Conservation (phyloP, 2,888 invertebrate species). For the Norana najaformis region DNA sequence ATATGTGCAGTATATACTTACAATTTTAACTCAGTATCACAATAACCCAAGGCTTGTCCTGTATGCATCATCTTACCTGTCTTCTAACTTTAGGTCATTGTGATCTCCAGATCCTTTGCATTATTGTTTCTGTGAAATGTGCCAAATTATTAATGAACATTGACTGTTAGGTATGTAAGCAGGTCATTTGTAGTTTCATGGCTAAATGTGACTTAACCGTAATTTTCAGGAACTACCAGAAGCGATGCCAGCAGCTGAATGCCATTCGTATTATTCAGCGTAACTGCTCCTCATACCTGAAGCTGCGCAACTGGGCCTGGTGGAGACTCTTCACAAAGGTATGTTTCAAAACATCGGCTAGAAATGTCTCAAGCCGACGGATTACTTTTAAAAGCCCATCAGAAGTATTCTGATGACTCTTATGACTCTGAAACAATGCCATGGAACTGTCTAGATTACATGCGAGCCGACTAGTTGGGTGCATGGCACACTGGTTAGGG, state of each 20-base stretch:
- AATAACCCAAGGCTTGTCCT: background rate
- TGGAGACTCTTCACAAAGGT: constrained; percentile 98
- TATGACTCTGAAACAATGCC: no score
- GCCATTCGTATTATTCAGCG: constrained; percentile 98
- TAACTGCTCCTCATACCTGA: constrained; percentile 97
- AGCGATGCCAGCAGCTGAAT: constrained; percentile 93
- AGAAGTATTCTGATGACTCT: background rate
- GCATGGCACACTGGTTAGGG: background rate
- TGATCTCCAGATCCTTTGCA: background rate
- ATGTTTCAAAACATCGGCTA: background rate
- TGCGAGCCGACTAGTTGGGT: background rate
- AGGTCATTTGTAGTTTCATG: background rate
- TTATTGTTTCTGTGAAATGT: background rate
- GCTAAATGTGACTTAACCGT: background rate
- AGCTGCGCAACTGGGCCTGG: constrained; percentile 99
- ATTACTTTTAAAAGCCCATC: background rate
- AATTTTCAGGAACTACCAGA: constrained; percentile 79
- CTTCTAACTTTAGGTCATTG: background rate
- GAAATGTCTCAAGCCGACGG: no score
- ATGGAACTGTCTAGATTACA: no score
- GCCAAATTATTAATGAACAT: background rate
- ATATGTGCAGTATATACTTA: background rate
- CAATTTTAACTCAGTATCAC: background rate
- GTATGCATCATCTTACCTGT: background rate
- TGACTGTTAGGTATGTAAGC: no score